These are phyloP conservation scores for Bergia puertoricense DNA, from an alignment of 92 coral and sea anemone genomes.

Conservation along the genomic window DNA sequence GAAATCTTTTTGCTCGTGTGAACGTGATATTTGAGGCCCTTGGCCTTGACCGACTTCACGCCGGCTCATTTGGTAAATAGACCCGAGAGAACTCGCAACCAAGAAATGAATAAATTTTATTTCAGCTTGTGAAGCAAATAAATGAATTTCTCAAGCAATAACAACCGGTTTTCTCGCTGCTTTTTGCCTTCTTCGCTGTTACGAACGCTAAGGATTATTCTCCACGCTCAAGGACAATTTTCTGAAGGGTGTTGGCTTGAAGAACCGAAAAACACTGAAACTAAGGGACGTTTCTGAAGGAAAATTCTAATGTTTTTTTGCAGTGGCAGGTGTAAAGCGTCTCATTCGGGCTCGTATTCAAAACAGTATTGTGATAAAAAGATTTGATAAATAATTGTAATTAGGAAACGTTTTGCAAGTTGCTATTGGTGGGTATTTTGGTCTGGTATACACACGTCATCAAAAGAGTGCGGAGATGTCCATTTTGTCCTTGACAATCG, in stretches of 20 bases:
- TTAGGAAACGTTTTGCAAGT: conserved; percentile 72
- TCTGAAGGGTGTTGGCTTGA: conserved; percentile 38
- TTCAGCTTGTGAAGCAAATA: conserved; percentile 47
- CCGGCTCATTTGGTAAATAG: conserved; percentile 55
- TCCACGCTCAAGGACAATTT: conserved; percentile 1
- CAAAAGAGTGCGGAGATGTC: conserved; percentile 56
- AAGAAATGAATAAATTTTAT: conserved; percentile 53
- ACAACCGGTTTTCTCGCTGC: not conserved
- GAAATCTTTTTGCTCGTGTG: not conserved
- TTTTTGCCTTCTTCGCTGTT: conserved; percentile 11
- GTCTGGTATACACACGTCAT: conserved; percentile 53
- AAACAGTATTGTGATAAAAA: conserved; percentile 90
- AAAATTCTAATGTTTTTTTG: conserved; percentile 40
- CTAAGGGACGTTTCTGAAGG: conserved; percentile 27
- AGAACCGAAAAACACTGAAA: conserved; percentile 3
- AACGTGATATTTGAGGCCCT: not conserved
- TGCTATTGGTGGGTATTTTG: conserved; percentile 79
- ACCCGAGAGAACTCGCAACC: conserved; percentile 23
- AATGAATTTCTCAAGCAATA: conserved; percentile 36
- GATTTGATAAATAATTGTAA: conserved; percentile 89
- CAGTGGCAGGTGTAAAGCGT: conserved; percentile 73
- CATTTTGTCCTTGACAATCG: conserved; percentile 58
- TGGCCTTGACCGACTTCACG: conserved; percentile 50
- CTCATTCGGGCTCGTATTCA: conserved; percentile 61
- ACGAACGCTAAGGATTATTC: not conserved